Evolutionary conservation across 2,888 invertebrate genomes (phyloP).

Genomic region (Syrista parreyssii): DNA sequence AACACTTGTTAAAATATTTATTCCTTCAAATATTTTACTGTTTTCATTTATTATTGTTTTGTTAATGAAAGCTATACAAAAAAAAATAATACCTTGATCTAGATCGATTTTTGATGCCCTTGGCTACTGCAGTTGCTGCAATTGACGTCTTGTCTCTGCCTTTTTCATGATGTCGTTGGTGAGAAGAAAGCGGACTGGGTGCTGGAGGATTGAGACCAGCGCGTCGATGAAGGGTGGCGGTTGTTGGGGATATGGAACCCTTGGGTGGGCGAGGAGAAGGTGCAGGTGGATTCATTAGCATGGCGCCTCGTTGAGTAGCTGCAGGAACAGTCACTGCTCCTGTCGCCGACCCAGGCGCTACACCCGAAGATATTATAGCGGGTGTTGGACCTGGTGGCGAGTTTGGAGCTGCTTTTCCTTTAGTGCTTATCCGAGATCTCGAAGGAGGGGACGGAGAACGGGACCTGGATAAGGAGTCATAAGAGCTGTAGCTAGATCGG

Average conservation of each 20-base stretch:
- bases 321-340: slow-evolving; percentile 62
- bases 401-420: slow-evolving; percentile 51
- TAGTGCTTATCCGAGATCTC: slow-evolving; percentile 62
- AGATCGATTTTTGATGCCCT: slow-evolving; percentile 62
- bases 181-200: slow-evolving; percentile 53
- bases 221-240: slow-evolving; percentile 59
- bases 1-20: too few species aligned
- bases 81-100: slow-evolving; percentile 54
- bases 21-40: not conserved
- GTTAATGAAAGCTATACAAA: not conserved
- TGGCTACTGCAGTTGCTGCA: slow-evolving; percentile 61
- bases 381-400: slow-evolving; percentile 54
- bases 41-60: not conserved
- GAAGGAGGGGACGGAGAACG: slow-evolving; percentile 67
- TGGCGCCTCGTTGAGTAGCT: slow-evolving; percentile 73
- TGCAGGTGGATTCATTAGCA: slow-evolving; percentile 81
- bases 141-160: slow-evolving; percentile 57
- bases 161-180: slow-evolving; percentile 56
- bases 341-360: slow-evolving; percentile 24
- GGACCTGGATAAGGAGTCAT: slow-evolving; percentile 67
- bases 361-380: slow-evolving; percentile 21
- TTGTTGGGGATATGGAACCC: slow-evolving; percentile 60
- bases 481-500: slow-evolving; percentile 67
- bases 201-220: slow-evolving; percentile 63
- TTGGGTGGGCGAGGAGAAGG: slow-evolving; percentile 70